Evolutionary conservation across 1,140 invertebrate genomes (phyloP).

Genomic region (Nilaparvata lugens): DNA sequence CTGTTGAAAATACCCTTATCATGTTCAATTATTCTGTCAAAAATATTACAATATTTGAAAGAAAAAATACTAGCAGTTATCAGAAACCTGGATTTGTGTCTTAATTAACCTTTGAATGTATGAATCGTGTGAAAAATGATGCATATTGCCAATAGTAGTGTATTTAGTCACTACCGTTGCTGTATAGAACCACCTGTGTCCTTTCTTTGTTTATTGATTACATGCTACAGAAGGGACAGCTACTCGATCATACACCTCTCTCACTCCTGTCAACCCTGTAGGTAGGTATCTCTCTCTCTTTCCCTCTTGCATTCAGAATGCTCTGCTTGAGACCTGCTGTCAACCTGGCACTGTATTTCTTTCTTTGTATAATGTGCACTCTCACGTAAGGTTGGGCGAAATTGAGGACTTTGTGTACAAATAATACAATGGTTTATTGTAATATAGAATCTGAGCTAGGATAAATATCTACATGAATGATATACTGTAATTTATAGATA

Average conservation of each 20-base stretch:
- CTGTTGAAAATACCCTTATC: no score
- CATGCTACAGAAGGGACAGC: conserved; percentile 27
- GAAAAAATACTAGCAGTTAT: not conserved
- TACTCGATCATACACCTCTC: conserved; percentile 32
- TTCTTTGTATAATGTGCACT: not conserved
- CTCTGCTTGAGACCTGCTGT: not conserved
- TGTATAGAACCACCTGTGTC: not conserved
- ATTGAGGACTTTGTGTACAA: no score
- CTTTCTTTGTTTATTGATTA: conserved; percentile 14
- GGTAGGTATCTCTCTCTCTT: conserved; percentile 25
- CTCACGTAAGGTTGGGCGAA: no score
- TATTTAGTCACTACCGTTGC: not conserved
- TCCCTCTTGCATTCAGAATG: not conserved
- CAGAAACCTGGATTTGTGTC: not conserved
- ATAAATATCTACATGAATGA: not conserved
- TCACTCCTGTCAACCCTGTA: conserved; percentile 33
- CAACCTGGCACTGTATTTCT: not conserved
- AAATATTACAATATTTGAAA: no score
- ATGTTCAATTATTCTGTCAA: not conserved
- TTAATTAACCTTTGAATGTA: not conserved
- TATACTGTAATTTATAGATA: no score
- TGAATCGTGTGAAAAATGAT: not conserved
- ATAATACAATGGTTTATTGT: no score
- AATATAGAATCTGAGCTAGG: no score
- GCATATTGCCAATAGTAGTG: no score